Conservation (phyloP, 2,888 invertebrate genomes). For the Drosophila neonasuta region DNA sequence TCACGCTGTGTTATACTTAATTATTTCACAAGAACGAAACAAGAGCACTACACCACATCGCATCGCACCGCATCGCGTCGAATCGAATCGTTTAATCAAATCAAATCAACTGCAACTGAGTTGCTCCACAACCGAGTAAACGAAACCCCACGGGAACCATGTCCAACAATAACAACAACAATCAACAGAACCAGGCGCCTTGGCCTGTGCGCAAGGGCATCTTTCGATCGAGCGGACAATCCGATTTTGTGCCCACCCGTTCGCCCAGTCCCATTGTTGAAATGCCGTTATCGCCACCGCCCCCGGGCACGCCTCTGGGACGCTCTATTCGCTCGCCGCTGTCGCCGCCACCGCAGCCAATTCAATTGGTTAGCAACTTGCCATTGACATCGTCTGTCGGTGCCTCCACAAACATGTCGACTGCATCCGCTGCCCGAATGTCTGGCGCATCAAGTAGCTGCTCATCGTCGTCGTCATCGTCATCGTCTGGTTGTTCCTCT, state of each 20-base stretch:
- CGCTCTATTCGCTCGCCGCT: conserved; percentile 67
- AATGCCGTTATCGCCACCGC: conserved; percentile 82
- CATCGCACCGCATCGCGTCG: background rate
- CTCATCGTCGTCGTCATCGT: conserved; percentile 38
- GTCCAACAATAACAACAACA: conserved; percentile 80
- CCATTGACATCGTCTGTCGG: conserved; percentile 67
- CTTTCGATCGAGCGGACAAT: conserved; percentile 83
- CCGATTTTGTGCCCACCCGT: conserved; percentile 81
- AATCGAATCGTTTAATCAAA: conserved; percentile 9
- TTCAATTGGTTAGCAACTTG: conserved; percentile 64
- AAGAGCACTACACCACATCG: background rate
- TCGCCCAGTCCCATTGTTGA: conserved; percentile 82
- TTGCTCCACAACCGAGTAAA: background rate
- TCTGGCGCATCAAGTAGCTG: conserved; percentile 46
- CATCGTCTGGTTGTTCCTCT: conserved; percentile 47
- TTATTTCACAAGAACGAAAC: conserved; percentile 24
- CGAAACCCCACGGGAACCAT: conserved; percentile 40
- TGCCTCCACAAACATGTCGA: conserved; percentile 73
- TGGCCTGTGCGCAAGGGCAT: conserved; percentile 88
- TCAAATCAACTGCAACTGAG: background rate
- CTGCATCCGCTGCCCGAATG: conserved; percentile 56
- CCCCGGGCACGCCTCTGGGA: conserved; percentile 61
- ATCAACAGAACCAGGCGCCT: conserved; percentile 84
- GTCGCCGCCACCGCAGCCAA: conserved; percentile 79
- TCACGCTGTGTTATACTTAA: conserved; percentile 28